Evolutionary conservation across 2,888 invertebrate species (phyloP).

Genomic region (Colletes collaris): DNA sequence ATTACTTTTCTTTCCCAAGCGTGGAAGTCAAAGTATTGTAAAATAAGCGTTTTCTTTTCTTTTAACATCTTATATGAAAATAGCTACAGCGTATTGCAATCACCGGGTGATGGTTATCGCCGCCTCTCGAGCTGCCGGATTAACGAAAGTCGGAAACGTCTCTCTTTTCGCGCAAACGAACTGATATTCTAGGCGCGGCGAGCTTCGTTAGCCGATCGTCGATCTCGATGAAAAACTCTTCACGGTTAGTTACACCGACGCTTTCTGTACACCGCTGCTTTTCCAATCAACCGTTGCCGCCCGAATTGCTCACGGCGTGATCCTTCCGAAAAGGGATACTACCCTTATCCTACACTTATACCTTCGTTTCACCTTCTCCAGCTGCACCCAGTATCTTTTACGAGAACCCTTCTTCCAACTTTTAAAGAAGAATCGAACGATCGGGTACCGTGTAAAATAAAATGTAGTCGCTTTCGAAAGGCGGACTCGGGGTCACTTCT

Average conservation of each 20-base stretch:
- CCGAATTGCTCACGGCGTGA: constrained; percentile 43
- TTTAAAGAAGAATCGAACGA: constrained; percentile 1
- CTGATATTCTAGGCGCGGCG: constrained; percentile 74
- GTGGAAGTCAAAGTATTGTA: too few relatives aligned
- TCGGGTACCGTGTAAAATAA: neutral
- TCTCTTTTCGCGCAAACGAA: constrained; percentile 63
- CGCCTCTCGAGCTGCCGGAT: neutral
- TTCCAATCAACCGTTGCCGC: constrained; percentile 73
- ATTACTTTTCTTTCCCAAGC: too few relatives aligned
- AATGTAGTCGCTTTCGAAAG: neutral
- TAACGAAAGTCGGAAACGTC: constrained; percentile 23
- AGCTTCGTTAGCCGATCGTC: constrained; percentile 76
- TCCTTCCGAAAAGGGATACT: constrained; percentile 43
- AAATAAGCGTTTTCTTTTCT: too few relatives aligned
- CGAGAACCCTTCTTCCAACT: constrained; percentile 6
- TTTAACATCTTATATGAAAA: too few relatives aligned
- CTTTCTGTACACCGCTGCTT: constrained; percentile 70
- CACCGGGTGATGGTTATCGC: neutral
- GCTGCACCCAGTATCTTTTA: neutral
- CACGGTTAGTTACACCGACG: constrained; percentile 78
- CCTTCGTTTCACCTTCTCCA: constrained; percentile 13
- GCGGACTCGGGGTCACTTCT: too few relatives aligned
- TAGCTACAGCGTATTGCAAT: neutral
- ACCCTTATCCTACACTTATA: neutral
- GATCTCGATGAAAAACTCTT: constrained; percentile 74